Conservation (phyloP, 2,888 invertebrate species). For the Nemotelus pantherinus region DNA sequence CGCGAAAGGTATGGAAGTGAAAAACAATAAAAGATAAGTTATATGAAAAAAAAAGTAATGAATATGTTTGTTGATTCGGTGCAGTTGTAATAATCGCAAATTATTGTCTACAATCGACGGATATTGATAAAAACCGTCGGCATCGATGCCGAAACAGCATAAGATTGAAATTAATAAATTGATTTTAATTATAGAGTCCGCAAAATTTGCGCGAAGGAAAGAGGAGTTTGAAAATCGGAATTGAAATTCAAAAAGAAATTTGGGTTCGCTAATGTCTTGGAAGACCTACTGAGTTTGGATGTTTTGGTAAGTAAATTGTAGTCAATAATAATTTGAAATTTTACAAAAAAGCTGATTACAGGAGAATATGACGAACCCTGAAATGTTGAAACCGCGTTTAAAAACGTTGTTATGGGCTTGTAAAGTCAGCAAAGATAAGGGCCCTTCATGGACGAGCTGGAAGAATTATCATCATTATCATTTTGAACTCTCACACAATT, state of each 20-base stretch:
- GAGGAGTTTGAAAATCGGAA: background rate
- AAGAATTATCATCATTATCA: too few relatives aligned
- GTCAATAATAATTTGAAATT: background rate
- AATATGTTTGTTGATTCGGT: too few relatives aligned
- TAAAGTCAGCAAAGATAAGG: background rate
- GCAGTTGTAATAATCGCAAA: too few relatives aligned
- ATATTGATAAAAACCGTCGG: too few relatives aligned
- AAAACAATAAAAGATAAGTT: too few relatives aligned
- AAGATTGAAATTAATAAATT: too few relatives aligned
- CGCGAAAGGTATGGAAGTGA: too few relatives aligned
- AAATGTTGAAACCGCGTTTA: background rate
- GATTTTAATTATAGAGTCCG: too few relatives aligned
- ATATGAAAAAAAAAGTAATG: too few relatives aligned
- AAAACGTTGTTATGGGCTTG: background rate
- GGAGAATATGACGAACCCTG: background rate
- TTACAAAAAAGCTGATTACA: background rate
- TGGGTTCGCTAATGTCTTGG: background rate
- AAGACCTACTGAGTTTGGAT: constrained; percentile 5
- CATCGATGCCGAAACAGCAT: too few relatives aligned
- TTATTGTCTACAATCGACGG: too few relatives aligned
- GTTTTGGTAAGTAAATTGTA: background rate
- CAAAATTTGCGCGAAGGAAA: background rate
- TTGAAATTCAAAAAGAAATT: background rate
- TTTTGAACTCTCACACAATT: too few relatives aligned
- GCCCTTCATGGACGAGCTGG: background rate